These are phyloP conservation scores for Cydia strobilella DNA, from an alignment of 1,140 invertebrate genomes.

Conservation along the genomic window DNA sequence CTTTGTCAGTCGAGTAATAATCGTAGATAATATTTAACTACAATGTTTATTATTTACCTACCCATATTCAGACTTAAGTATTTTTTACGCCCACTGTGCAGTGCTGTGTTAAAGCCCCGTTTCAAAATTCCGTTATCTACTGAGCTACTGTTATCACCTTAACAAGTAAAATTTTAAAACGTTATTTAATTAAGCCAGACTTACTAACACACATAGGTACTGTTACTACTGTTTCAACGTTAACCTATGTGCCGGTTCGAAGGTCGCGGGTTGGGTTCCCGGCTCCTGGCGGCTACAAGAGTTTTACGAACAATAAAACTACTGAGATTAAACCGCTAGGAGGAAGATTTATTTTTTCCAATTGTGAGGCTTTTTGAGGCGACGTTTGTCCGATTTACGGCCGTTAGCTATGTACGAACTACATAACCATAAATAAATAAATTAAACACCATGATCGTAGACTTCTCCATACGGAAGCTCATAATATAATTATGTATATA, in stretches of 20 bases:
- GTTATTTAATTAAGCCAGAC: not conserved
- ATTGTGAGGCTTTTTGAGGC: slow-evolving; percentile 17
- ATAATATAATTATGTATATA: no score
- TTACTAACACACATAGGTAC: not conserved
- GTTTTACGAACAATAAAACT: slow-evolving; percentile 29
- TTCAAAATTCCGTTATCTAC: no score
- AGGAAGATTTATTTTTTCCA: slow-evolving; percentile 31
- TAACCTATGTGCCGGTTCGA: not conserved
- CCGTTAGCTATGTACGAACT: not conserved
- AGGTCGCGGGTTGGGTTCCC: slow-evolving; percentile 11
- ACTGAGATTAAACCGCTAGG: slow-evolving; percentile 28
- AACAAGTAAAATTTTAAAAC: not conserved
- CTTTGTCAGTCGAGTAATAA: no score
- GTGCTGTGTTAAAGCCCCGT: no score
- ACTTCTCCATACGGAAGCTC: no score
- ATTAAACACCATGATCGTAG: not conserved
- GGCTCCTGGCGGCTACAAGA: not conserved
- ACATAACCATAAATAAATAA: not conserved
- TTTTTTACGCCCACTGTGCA: no score
- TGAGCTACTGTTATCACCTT: no score
- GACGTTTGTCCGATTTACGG: slow-evolving; percentile 14
- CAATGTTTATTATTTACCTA: no score
- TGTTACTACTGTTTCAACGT: slow-evolving; percentile 1
- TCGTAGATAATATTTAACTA: no score
- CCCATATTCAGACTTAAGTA: no score